These are phyloP conservation scores for Scaeva pyrastri DNA, from an alignment of 2,888 invertebrate genomes.

Conservation along the genomic window DNA sequence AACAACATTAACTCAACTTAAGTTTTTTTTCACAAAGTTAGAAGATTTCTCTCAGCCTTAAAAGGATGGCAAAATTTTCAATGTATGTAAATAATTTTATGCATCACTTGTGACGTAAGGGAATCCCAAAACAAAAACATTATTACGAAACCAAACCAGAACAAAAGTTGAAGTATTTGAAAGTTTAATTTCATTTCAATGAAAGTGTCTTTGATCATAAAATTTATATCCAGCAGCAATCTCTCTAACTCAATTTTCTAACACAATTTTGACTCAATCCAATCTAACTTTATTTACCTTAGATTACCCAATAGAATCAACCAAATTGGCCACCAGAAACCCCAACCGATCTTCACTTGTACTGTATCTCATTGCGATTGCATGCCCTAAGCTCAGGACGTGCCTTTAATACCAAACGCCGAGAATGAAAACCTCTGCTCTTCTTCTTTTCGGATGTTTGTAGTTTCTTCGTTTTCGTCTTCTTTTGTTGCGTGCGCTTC, in stretches of 20 bases:
- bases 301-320: conserved; percentile 22
- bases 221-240: too few relatives aligned
- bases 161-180: background rate
- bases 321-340: background rate
- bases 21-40: too few relatives aligned
- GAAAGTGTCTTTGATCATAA: conserved; percentile 3
- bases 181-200: conserved; percentile 6
- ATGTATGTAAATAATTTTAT: rapidly evolving
- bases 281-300: background rate
- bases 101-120: background rate
- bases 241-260: background rate
- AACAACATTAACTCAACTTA: too few relatives aligned
- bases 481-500: background rate
- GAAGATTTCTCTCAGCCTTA: too few relatives aligned
- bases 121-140: background rate
- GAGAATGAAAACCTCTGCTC: conserved; percentile 44
- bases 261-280: background rate
- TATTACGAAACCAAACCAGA: conserved; percentile 12
- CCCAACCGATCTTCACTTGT: conserved; percentile 28
- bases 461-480: conserved; percentile 39
- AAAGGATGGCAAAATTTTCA: too few relatives aligned
- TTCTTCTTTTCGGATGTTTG: conserved; percentile 15
- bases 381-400: conserved; percentile 56
- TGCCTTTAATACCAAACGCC: conserved; percentile 61
- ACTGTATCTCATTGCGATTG: conserved; percentile 63